Base-by-base conservation (phyloP, 2,797 vertebrate genomes). In the Chelon labrosus region DNA sequence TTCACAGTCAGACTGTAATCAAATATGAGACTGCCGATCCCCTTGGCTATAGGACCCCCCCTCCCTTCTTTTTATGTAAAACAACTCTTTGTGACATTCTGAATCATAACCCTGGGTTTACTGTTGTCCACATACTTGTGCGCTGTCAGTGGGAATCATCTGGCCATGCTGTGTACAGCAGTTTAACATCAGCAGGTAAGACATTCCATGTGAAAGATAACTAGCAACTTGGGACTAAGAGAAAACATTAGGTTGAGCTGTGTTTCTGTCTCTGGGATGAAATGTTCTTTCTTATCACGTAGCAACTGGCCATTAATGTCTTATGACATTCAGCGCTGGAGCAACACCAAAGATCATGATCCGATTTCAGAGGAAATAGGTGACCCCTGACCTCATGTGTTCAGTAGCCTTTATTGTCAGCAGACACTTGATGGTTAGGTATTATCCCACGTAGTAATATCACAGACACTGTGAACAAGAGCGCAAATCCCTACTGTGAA, bases 1-100 rank as follows among this genome's bases (percentile, higher is more conserved):
- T 90, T 90, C 88, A 80, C 83, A 80, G 86, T 90, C 78, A 85
- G 84, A 85, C 82, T 80, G 83, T 89, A 90, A 92, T 93, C 90
- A 91, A 92, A 93, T 89, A 86, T 87, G 84, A 90, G 84, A 65
- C 83, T 66, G 77, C 47, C 74, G 86, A 85, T 91, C 84, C 91
- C 84, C 78, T 81, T 27, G 84, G 88, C 86, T 85, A 82, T 69
- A 76, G 69, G 80, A 84, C 42, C 20, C 42, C 27, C 63, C 19
- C 42, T 22, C 47, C 20, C 55, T 65, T 69, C 54, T 49, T 65
- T 83, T 85, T 70, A 88, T 90, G 88, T 88, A 86, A 85, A 91
- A 88, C 84, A 89, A 83, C 68, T 81, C 86, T 86, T 80, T 78
- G 82, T 86, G 81, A 85, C 85, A 69, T 78, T 88, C 52, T 82